Conservation (phyloP, 2,113 vertebrate genomes). For the Brienomyrus brachyistius region DNA sequence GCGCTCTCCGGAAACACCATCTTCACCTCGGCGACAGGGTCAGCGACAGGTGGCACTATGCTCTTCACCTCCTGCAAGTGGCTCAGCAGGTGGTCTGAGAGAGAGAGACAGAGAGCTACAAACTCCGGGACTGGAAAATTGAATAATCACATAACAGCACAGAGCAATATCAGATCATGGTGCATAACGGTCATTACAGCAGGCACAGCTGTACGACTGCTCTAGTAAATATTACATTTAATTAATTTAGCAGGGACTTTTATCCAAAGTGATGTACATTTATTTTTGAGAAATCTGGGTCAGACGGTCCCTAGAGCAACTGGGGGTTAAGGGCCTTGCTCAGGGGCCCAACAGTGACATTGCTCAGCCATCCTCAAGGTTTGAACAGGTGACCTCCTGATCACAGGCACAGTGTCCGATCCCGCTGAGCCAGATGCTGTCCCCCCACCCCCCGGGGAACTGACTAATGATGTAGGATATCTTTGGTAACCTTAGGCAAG, state of each 20-base stretch:
- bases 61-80: slow-evolving; percentile 64
- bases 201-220: not conserved
- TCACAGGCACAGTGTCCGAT: not conserved
- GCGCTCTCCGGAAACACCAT: slow-evolving; percentile 30
- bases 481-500: not conserved
- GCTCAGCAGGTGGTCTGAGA: slow-evolving; percentile 67
- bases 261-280: not conserved
- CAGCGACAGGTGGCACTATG: slow-evolving; percentile 32
- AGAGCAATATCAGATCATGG: not conserved
- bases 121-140: not conserved
- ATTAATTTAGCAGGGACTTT: not conserved
- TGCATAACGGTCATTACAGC: not conserved
- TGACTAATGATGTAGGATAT: not conserved
- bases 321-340: not conserved
- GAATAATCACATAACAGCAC: not conserved
- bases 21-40: slow-evolving; percentile 37
- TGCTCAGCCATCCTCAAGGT: not conserved
- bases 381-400: not conserved
- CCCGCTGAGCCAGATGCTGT: not conserved
- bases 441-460: not conserved
- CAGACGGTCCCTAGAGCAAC: not conserved
- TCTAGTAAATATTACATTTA: not conserved
- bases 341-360: not conserved
- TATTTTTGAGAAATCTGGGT: not conserved
- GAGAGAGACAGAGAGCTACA: not conserved